Evolutionary conservation across 64 coral and sea anemone species (phyloP).

Genomic region (Astreopora myriophthalma): DNA sequence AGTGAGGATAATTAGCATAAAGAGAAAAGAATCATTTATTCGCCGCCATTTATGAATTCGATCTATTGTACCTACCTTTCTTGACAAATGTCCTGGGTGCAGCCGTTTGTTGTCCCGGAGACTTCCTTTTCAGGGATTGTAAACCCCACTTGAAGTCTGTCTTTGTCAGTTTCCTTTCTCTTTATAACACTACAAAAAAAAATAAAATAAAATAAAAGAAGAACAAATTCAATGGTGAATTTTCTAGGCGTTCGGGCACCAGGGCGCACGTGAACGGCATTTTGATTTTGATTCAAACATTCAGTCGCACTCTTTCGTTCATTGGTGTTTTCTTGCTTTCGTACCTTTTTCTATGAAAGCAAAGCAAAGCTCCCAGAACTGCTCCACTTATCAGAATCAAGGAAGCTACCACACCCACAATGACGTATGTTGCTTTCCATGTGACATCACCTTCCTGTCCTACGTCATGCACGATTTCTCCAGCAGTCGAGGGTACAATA

Average conservation of each 20-base stretch:
- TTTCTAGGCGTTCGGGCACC: too few relatives aligned
- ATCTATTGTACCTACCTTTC: not conserved
- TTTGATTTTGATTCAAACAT: not conserved
- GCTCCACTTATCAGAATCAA: not conserved
- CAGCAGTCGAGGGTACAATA: not conserved
- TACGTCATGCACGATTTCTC: not conserved
- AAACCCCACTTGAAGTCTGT: not conserved
- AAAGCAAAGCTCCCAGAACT: not conserved
- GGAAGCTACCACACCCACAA: constrained; percentile 2
- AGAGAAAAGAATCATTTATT: too few relatives aligned
- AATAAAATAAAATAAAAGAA: not conserved
- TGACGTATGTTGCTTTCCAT: not conserved
- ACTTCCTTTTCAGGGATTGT: not conserved
- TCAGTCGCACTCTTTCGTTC: too few relatives aligned
- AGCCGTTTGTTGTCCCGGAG: not conserved
- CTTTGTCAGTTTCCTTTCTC: not conserved
- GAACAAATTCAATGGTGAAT: too few relatives aligned
- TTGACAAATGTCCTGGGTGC: not conserved
- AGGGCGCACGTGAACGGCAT: not conserved
- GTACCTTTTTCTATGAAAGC: not conserved
- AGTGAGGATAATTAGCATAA: too few relatives aligned
- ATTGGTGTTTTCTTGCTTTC: not conserved
- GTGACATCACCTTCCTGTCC: not conserved
- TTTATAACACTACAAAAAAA: not conserved
- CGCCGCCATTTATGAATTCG: not conserved